Evolutionary conservation across 2,113 vertebrate species (phyloP).

Genomic region (Malaclemys terrapin): DNA sequence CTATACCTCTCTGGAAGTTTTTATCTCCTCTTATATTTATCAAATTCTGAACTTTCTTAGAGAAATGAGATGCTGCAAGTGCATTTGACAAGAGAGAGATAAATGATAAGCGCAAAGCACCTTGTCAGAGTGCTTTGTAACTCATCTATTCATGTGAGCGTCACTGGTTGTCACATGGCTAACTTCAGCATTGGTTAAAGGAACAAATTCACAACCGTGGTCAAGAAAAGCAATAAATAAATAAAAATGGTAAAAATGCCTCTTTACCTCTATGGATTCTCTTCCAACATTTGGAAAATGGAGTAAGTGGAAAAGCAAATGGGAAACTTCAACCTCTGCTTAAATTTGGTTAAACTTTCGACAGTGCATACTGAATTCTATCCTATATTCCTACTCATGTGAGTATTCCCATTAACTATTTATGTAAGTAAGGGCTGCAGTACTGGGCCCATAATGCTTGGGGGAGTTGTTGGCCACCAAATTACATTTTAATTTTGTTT

Average conservation of each 20-base stretch:
- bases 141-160: rapidly evolving
- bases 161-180: not conserved
- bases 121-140: not conserved
- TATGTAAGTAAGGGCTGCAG: not conserved
- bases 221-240: not conserved
- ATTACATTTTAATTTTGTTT: not conserved
- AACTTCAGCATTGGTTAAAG: not conserved
- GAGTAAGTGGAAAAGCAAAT: not conserved
- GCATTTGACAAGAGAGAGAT: rapidly evolving
- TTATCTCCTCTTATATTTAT: not conserved
- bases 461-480: not conserved
- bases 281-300: not conserved
- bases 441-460: not conserved
- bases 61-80: not conserved
- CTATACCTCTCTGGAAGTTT: not conserved
- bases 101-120: not conserved
- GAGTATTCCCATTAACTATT: not conserved
- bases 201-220: not conserved
- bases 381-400: not conserved
- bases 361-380: not conserved
- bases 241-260: not conserved
- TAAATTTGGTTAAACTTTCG: not conserved
- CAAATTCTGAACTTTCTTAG: not conserved
- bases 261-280: not conserved
- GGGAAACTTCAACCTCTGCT: not conserved